Percentiles rank a stretch among this genome's conserved stretches.
Conservation (phyloP, 2,888 invertebrate species). For the Nasonia oneida region DNA sequence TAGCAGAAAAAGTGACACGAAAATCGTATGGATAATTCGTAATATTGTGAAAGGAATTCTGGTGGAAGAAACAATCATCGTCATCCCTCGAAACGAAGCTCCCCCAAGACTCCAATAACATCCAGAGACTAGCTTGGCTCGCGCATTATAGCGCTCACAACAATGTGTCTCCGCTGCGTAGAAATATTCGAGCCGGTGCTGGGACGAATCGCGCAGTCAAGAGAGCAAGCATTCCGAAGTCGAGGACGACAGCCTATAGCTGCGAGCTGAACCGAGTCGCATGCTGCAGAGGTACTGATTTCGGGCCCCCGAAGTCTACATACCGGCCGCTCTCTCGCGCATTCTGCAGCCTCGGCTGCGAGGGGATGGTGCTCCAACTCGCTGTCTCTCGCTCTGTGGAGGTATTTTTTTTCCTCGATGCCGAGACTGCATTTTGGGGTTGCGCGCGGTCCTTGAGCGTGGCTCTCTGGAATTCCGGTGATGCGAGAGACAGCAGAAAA, state of each 20-base stretch:
- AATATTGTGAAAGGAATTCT: background rate
- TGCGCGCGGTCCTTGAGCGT: background rate
- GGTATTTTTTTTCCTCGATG: conserved; percentile 11
- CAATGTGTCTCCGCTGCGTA: conserved; percentile 29
- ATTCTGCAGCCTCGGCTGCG: conserved; percentile 19
- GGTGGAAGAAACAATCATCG: background rate
- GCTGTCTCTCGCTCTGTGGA: background rate
- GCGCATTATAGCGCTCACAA: conserved; percentile 59
- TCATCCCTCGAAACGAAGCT: background rate
- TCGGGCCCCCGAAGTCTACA: conserved; percentile 21
- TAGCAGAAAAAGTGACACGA: too few relatives aligned
- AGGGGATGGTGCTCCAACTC: conserved; percentile 31
- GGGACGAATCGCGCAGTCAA: conserved; percentile 47
- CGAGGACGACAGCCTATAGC: background rate
- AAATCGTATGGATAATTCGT: background rate
- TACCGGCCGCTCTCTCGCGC: background rate
- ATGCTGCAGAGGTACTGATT: background rate
- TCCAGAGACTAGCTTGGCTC: conserved; percentile 44
- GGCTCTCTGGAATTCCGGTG: background rate
- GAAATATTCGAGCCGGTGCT: conserved; percentile 18
- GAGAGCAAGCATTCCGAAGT: conserved; percentile 20
- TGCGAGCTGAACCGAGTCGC: background rate
- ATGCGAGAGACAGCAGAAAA: conserved; percentile 4
- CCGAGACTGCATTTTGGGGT: background rate
- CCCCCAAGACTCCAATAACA: conserved; percentile 47